Percentiles rank a stretch among this genome's conserved stretches.
phyloP scores from a whole-genome alignment of 2,888 invertebrate genomes.

The Shargacucullia verbasci region DNA sequence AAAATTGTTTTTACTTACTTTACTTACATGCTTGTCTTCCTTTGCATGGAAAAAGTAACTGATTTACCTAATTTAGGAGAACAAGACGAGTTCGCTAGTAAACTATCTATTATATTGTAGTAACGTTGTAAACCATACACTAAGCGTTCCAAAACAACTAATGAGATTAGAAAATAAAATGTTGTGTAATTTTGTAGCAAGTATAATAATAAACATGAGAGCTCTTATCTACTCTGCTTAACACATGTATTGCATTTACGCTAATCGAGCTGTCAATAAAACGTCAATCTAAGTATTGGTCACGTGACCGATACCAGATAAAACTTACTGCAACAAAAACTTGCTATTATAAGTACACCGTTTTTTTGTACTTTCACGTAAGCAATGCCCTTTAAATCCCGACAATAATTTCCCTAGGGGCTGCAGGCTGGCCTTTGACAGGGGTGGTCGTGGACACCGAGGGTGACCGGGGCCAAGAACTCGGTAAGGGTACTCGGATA shows the following conservation, averaged over 20 bases:
- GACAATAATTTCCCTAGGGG: conserved; percentile 89
- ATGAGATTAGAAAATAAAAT: not conserved
- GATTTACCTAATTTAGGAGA: too few species aligned
- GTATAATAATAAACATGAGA: conserved; percentile 15
- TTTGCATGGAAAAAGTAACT: not conserved
- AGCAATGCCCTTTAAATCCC: conserved; percentile 89
- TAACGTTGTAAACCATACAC: too few species aligned
- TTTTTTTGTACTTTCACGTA: conserved; percentile 83
- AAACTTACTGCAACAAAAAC: conserved; percentile 72
- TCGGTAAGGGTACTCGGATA: conserved; percentile 75
- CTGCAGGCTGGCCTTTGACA: conserved; percentile 83
- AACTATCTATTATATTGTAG: too few species aligned
- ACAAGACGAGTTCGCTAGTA: too few species aligned
- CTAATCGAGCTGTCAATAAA: conserved; percentile 63
- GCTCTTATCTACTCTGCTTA: conserved; percentile 13
- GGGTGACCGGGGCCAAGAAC: conserved; percentile 80
- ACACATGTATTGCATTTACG: conserved; percentile 34
- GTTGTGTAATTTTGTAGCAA: not conserved
- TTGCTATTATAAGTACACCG: conserved; percentile 81
- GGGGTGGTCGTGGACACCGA: conserved; percentile 84
- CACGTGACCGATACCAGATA: conserved; percentile 81
- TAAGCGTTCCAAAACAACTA: too few species aligned
- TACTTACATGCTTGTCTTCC: conserved; percentile 4
- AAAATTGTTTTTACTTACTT: conserved; percentile 11
- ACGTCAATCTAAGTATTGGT: conserved; percentile 53